These are phyloP conservation scores for Peromyscus eremicus DNA, from an alignment of 2,797 vertebrate species.

Conservation along the genomic window DNA sequence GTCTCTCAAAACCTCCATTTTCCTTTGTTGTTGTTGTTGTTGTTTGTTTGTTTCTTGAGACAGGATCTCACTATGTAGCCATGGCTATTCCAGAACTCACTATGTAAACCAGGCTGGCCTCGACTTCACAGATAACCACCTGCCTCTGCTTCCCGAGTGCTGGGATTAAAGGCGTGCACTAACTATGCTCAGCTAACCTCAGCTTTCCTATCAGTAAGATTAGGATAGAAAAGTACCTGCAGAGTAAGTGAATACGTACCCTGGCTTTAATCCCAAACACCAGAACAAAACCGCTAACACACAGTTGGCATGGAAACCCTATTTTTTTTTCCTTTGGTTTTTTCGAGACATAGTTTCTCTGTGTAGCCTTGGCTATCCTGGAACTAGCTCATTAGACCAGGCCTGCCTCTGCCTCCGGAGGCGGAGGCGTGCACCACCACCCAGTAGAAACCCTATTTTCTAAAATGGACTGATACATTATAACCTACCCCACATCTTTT, in stretches of 20 bases:
- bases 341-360: neutral
- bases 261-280: neutral
- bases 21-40: neutral
- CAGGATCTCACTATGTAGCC: neutral
- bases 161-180: neutral
- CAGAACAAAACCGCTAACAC: neutral
- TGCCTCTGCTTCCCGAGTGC: neutral
- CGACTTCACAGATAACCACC: neutral
- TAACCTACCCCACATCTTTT: neutral
- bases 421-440: neutral
- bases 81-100: neutral
- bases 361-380: neutral
- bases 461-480: constrained; percentile 1
- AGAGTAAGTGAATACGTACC: neutral
- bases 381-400: neutral
- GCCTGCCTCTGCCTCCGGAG: neutral
- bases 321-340: neutral
- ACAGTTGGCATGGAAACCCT: neutral
- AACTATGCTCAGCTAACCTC: neutral
- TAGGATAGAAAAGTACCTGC: neutral
- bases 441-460: neutral
- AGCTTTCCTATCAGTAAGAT: neutral
- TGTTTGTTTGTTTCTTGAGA: neutral
- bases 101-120: neutral
- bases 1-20: constrained; percentile 1